Base-by-base conservation (phyloP, 2,797 vertebrate genomes). In the Acanthurus leucopareius region DNA sequence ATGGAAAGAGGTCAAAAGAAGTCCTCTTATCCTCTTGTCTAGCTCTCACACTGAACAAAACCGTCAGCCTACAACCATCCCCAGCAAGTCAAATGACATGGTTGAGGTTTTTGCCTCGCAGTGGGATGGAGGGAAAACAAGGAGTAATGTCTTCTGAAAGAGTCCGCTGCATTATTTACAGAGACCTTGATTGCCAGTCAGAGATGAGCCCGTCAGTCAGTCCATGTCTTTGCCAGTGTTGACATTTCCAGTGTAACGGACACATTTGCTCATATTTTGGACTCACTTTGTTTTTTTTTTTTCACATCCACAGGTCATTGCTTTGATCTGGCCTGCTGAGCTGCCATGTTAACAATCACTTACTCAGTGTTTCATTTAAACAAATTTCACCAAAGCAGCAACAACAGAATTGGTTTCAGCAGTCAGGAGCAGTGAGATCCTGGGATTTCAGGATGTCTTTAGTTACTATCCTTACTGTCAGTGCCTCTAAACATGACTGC, bases 121-220 rank as follows among this genome's bases (percentile, higher is more conserved):
- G 47, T 15, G 4, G 38, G 22, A 52, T 1, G 67, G 32, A 67
- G 38, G 40, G 10, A 62, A 70, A 73, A 25, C 5, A 14, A 47
- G 42, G 52, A 59, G 5, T 19, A 76, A 22, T 61, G 62, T 78
- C 51, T 66, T 73, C 25, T 71, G 40, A 20, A 63, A 67, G 40
- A 72, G 69, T 32, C 4, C 1, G 66, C 59, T 45, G 63, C 47
- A 25, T 68, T 66, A 57, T 72, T 17, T 69, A 32, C 62, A 69
- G 22, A 77, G 25, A 59, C 66, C 73, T 13, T 78, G 73, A 89
- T 63, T 83, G 45, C 32, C 61, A 64, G 67, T 38, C 40, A 10
- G 52, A 62, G 54, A 76, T 64, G 73, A 69, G 45, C 22, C 62
- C 78, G 68, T 84, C 78, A 70, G 22, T 84, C 69, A 75, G 54